Percentiles rank a stretch among this genome's conserved stretches.
Conservation (phyloP, 2,888 invertebrate genomes). For the Eretmocerus hayati region DNA sequence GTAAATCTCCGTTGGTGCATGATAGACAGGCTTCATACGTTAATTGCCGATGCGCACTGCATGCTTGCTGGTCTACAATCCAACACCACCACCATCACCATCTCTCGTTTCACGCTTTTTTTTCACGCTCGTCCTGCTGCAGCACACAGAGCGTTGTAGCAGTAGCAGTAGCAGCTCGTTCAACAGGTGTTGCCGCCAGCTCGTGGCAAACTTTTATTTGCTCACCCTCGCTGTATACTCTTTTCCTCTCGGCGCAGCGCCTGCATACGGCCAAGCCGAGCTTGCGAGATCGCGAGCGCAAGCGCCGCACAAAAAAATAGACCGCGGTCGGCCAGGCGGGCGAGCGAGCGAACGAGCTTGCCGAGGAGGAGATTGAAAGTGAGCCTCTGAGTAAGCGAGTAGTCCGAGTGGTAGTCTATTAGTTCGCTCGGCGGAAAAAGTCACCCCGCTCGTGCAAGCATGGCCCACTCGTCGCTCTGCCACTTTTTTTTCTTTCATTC, state of each 20-base stretch:
- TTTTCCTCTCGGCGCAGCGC: no score
- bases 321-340: conserved; percentile 21
- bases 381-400: conserved; percentile 26
- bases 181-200: conserved; percentile 44
- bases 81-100: no score
- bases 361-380: conserved; percentile 22
- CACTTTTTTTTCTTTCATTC: conserved; percentile 7
- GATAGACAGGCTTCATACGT: conserved; percentile 43
- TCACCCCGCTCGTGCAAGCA: conserved; percentile 34
- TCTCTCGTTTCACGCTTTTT: conserved; percentile 6
- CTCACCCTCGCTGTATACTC: conserved; percentile 33
- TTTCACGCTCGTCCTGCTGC: not conserved
- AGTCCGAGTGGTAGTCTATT: conserved; percentile 39
- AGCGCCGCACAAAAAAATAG: no score
- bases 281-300: no score
- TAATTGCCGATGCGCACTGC: conserved; percentile 37
- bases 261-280: no score
- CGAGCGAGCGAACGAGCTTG: conserved; percentile 22
- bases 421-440: conserved; percentile 42
- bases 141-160: conserved; percentile 31
- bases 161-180: no score
- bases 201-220: conserved; percentile 46
- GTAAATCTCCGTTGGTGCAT: conserved; percentile 35
- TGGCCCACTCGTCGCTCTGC: conserved; percentile 20
- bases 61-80: no score